These are phyloP conservation scores for Gymnocheta viridis DNA, from an alignment of 2,888 invertebrate species.

Conservation along the genomic window DNA sequence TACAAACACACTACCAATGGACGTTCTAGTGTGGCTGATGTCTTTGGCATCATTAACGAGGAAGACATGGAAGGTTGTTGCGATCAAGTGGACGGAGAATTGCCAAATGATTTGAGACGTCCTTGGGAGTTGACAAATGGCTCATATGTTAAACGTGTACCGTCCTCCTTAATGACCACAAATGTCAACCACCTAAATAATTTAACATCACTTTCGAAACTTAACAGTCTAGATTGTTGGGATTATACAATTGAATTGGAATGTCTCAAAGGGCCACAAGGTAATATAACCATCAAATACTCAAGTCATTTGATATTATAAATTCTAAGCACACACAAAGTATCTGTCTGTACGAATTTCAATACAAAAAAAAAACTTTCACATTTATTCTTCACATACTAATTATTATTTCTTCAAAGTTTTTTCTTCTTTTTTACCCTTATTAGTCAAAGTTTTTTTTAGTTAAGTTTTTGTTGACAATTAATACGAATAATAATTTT, in stretches of 20 bases:
- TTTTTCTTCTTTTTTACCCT: not conserved
- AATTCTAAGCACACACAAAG: slow-evolving; percentile 53
- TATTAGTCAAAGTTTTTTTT: not conserved
- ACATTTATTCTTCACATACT: slow-evolving; percentile 24
- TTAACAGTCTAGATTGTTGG: slow-evolving; percentile 91
- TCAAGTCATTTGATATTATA: not conserved
- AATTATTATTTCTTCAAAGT: not conserved
- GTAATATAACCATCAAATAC: slow-evolving; percentile 80
- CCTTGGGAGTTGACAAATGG: slow-evolving; percentile 70
- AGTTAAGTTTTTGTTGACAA: not conserved
- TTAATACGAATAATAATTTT: not conserved
- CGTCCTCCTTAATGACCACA: slow-evolving; percentile 65
- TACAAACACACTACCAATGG: slow-evolving; percentile 41
- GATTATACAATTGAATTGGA: slow-evolving; percentile 93
- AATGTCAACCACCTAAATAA: slow-evolving; percentile 56
- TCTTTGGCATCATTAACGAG: slow-evolving; percentile 72
- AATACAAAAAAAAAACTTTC: slow-evolving; percentile 42
- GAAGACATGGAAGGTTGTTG: slow-evolving; percentile 61
- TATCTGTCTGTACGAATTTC: not conserved
- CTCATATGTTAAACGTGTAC: slow-evolving; percentile 65
- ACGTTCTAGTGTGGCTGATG: slow-evolving; percentile 61
- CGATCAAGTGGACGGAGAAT: slow-evolving; percentile 67
- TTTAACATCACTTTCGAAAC: slow-evolving; percentile 74
- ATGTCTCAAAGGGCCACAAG: slow-evolving; percentile 90
- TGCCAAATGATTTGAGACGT: slow-evolving; percentile 64